Evolutionary conservation across 2,888 invertebrate species (phyloP).

Genomic region (Oscheius sp.): DNA sequence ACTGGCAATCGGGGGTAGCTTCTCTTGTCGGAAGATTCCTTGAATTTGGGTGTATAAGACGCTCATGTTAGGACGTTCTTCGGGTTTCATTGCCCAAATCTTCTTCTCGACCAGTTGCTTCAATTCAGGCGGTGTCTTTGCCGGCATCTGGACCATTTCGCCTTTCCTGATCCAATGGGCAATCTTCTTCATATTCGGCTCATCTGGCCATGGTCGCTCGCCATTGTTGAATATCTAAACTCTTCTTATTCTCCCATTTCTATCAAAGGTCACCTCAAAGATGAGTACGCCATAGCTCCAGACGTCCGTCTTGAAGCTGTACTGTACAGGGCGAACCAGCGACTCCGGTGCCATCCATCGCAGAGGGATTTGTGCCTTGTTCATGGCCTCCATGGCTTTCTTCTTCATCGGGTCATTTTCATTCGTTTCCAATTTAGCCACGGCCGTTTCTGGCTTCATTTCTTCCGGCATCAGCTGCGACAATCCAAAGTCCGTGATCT

Average conservation of each 20-base stretch:
- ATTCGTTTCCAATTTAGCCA: constrained; percentile 15
- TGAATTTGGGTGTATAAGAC: constrained; percentile 23
- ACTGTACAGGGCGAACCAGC: constrained; percentile 40
- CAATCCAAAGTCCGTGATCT: constrained; percentile 58
- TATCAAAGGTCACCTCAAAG: constrained; percentile 53
- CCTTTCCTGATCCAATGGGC: constrained; percentile 1
- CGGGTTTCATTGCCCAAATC: constrained; percentile 1
- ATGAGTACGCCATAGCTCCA: constrained; percentile 60
- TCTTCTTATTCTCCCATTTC: no score
- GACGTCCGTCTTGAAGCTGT: constrained; percentile 52
- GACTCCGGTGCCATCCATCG: constrained; percentile 68
- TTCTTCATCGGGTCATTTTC: neutral
- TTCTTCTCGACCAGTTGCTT: neutral
- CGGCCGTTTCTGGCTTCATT: neutral
- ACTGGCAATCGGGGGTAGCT: constrained; percentile 34
- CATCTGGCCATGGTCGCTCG: constrained; percentile 47
- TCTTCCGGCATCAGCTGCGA: constrained; percentile 37
- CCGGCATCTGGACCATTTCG: constrained; percentile 12
- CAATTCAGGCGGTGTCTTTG: neutral
- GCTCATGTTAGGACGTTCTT: constrained; percentile 3
- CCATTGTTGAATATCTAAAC: constrained; percentile 45
- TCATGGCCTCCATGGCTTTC: neutral
- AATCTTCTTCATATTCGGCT: constrained; percentile 24
- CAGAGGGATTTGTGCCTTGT: constrained; percentile 37
- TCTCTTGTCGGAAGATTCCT: constrained; percentile 36